Percentiles rank a stretch among this genome's conserved stretches.
Evolutionary conservation across 2,113 vertebrate genomes (phyloP).

Genomic region (Rhinopomastus cyanomelas): DNA sequence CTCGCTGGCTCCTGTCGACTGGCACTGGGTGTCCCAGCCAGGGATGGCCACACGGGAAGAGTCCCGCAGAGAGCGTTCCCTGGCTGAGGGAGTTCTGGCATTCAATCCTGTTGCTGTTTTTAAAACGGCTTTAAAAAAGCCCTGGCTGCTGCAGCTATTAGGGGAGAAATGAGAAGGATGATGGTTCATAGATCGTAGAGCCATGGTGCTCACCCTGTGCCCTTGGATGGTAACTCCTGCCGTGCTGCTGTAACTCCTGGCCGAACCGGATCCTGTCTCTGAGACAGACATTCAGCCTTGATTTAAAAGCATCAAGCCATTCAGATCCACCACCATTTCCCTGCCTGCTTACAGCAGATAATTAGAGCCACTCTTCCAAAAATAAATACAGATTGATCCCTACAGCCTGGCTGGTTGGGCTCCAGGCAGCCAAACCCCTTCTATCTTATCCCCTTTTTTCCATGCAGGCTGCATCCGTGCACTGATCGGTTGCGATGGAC

Average conservation of each 20-base stretch:
- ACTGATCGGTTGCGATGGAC: fast-evolving
- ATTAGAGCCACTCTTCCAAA: neutral
- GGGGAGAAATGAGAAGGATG: neutral
- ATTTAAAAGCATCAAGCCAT: neutral
- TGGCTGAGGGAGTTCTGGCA: neutral
- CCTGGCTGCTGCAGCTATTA: fast-evolving
- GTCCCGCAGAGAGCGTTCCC: fast-evolving
- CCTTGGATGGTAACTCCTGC: neutral
- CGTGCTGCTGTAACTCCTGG: fast-evolving
- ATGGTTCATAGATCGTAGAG: fast-evolving
- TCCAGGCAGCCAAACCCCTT: neutral
- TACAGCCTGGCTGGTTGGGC: fast-evolving
- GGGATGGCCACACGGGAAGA: neutral
- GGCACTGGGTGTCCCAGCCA: fast-evolving
- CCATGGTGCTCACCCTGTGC: fast-evolving
- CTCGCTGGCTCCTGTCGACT: fast-evolving
- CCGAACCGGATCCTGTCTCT: neutral
- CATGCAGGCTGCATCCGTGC: fast-evolving
- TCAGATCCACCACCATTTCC: neutral
- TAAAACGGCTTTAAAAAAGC: neutral
- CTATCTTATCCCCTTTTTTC: neutral
- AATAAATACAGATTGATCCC: neutral
- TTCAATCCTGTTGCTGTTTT: neutral
- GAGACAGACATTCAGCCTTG: neutral
- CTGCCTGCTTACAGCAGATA: neutral